Percentiles rank a stretch among this genome's conserved stretches.
These are phyloP conservation scores for Choristoneura rosaceana DNA, from an alignment of 2,888 invertebrate species.

Conservation along the genomic window DNA sequence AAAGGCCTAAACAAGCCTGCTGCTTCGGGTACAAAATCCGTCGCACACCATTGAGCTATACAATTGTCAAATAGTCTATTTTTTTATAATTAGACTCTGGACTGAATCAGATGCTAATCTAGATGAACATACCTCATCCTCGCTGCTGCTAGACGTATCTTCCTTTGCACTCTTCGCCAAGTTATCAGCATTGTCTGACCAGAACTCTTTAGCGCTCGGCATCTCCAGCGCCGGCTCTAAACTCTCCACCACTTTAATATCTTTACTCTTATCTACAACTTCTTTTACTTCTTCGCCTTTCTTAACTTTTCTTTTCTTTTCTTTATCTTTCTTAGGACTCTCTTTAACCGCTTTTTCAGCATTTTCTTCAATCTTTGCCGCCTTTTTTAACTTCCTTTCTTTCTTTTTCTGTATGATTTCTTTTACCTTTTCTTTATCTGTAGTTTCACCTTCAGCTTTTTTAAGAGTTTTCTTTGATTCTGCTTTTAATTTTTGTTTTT, in stretches of 20 bases:
- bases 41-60: no score
- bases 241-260: slow-evolving; percentile 57
- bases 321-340: slow-evolving; percentile 44
- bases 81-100: no score
- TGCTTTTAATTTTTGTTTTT: slow-evolving; percentile 28
- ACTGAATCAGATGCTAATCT: no score
- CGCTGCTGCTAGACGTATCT: slow-evolving; percentile 71
- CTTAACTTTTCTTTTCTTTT: slow-evolving; percentile 46
- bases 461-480: slow-evolving; percentile 49
- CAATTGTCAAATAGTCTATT: no score
- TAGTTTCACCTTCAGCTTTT: slow-evolving; percentile 44
- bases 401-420: slow-evolving; percentile 42
- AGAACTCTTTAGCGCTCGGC: slow-evolving; percentile 76
- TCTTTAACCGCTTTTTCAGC: slow-evolving; percentile 49
- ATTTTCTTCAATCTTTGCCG: slow-evolving; percentile 46
- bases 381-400: slow-evolving; percentile 44
- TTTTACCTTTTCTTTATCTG: slow-evolving; percentile 45
- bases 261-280: slow-evolving; percentile 45
- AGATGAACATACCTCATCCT: slow-evolving; percentile 70
- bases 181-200: slow-evolving; percentile 55
- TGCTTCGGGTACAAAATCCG: no score
- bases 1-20: no score
- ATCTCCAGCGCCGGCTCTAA: slow-evolving; percentile 65
- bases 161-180: slow-evolving; percentile 48
- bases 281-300: slow-evolving; percentile 49